These are phyloP conservation scores for Nomada hirtipes DNA, from an alignment of 2,888 invertebrate species.

Conservation along the genomic window DNA sequence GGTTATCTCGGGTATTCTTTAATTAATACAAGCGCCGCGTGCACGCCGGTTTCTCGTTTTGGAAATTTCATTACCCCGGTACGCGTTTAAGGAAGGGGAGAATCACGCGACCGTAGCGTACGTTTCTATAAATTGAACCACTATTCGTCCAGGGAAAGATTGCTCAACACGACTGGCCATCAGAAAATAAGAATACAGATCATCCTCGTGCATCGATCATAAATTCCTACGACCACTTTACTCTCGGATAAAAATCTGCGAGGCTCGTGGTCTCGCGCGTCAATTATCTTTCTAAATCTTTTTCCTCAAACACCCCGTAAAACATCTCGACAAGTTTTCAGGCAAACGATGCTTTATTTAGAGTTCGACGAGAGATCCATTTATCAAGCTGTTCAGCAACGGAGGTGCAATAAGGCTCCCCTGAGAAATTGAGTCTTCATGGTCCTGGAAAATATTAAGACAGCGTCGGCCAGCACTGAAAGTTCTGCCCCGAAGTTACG, in stretches of 20 bases:
- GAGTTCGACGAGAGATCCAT: background rate
- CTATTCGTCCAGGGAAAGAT: too few relatives aligned
- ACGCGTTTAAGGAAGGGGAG: background rate
- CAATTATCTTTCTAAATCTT: too few relatives aligned
- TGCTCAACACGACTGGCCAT: background rate
- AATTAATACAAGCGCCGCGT: conserved; percentile 22
- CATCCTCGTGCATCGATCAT: background rate
- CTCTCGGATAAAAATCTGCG: background rate
- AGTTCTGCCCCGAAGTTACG: conserved; percentile 41
- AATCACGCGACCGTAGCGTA: background rate
- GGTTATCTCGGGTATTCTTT: conserved; percentile 5
- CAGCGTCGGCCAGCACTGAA: background rate
- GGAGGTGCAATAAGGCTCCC: background rate
- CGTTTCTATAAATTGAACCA: conserved; percentile 4
- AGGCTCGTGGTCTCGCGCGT: too few relatives aligned
- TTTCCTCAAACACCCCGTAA: too few relatives aligned
- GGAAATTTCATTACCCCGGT: conserved; percentile 30
- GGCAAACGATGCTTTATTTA: background rate
- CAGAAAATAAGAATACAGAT: background rate
- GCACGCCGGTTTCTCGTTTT: background rate
- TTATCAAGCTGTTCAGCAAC: background rate
- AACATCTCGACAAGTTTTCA: background rate
- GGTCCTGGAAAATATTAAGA: conserved; percentile 1
- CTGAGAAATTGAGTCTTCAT: background rate
- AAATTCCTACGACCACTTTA: background rate